phyloP scores from a whole-genome alignment of 2,797 vertebrate species.

The Sebastes alutus region DNA sequence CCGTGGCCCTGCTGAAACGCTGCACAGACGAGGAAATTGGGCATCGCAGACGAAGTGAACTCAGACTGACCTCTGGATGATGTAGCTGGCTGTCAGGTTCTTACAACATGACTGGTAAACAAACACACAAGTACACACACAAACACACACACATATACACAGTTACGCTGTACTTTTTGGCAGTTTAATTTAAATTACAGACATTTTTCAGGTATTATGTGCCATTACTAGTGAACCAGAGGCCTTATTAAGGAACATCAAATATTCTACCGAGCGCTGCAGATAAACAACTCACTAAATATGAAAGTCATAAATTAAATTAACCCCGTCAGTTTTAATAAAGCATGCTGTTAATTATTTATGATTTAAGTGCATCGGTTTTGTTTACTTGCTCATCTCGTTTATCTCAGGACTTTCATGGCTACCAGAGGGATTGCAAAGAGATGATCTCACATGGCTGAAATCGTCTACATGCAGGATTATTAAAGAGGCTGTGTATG shows the following conservation, averaged over 20 bases:
- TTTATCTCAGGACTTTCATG: not conserved
- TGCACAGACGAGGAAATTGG: constrained; percentile 41
- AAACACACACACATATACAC: not conserved
- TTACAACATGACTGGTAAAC: constrained; percentile 27
- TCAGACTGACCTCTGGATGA: constrained; percentile 54
- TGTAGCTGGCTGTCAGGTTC: constrained; percentile 24
- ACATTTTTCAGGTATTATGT: not conserved
- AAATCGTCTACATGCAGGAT: constrained; percentile 36
- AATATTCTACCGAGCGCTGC: not conserved
- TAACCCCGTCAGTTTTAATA: not conserved
- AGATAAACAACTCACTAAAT: constrained; percentile 19
- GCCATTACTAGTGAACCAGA: not conserved
- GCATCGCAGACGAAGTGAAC: constrained; percentile 44
- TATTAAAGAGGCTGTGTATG: not conserved
- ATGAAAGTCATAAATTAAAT: not conserved
- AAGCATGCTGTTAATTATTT: not conserved
- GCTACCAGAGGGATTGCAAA: constrained; percentile 19
- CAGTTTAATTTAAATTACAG: not conserved
- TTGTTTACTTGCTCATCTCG: not conserved
- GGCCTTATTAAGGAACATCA: not conserved
- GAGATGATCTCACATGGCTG: constrained; percentile 38
- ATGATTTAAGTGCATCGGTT: not conserved
- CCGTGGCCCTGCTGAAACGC: constrained; percentile 18
- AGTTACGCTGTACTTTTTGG: not conserved
- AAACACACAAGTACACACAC: not conserved